A percentile compares a stretch with the other conserved stretches of the same genome.
These are phyloP conservation scores for Dynastes tityus DNA, from an alignment of 2,888 invertebrate species.

Conservation along the genomic window DNA sequence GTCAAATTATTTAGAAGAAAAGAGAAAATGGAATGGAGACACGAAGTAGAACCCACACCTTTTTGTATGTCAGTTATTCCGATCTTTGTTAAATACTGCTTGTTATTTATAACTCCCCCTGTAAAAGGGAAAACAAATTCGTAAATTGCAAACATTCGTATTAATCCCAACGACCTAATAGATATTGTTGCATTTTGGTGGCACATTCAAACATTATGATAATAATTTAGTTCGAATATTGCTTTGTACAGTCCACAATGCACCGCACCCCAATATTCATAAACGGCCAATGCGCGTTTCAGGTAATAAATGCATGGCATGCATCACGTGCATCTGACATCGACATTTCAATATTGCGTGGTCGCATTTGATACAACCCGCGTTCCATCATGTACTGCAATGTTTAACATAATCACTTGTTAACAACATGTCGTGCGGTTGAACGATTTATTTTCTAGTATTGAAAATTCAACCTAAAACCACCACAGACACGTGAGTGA, in stretches of 20 bases:
- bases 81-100: too few species aligned
- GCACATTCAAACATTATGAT: conserved; percentile 17
- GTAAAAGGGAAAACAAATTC: too few species aligned
- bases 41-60: too few species aligned
- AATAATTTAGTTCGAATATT: conserved; percentile 37
- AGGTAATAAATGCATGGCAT: conserved; percentile 39
- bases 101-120: too few species aligned
- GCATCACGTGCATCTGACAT: conserved; percentile 43
- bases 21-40: too few species aligned
- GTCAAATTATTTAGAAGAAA: too few species aligned
- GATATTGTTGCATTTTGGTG: not conserved
- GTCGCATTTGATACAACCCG: conserved; percentile 31
- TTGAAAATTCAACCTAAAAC: not conserved
- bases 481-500: not conserved
- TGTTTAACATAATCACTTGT: conserved; percentile 42
- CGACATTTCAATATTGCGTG: conserved; percentile 45
- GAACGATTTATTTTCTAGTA: conserved; percentile 32
- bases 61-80: too few species aligned
- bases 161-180: not conserved
- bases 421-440: conserved; percentile 37
- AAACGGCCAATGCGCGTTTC: conserved; percentile 22
- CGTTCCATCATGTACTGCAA: conserved; percentile 8
- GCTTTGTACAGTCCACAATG: conserved; percentile 1
- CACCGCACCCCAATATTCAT: not conserved
- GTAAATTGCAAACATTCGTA: too few species aligned